Evolutionary conservation across 1,140 invertebrate species (phyloP), one percentile per base, ranked within the genome.

Genomic region (Drosophila bocki): DNA sequence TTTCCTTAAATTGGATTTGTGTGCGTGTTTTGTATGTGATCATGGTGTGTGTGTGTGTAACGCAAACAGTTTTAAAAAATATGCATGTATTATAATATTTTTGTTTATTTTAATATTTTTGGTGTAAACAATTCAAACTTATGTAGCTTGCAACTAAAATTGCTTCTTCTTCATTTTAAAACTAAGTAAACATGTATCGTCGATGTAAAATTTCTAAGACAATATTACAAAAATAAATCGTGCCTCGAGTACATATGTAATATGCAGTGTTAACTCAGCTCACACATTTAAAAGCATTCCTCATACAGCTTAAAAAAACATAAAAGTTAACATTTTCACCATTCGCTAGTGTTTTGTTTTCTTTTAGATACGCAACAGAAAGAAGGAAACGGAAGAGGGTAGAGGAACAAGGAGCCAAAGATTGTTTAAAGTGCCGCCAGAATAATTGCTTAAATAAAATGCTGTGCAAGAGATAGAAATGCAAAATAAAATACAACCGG

Each of bases 71-170:
- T 62, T 68, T 75, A 69, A 69, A 81, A 71, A 88, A 72, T 78
- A 90, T 88, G 45, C 15, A 48, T 26, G 47, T 48, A 48, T 48
- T 48, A 48, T 48, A 48, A 76, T 78, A 90, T 78, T 75, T 71
- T 81, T 78, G 77, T 90, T 88, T 90, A 88, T 90, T 90, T 90
- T 75, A 75, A 88, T 88, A 88, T 88, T 88, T 88, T 88, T 88
- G 84, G 84, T 88, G 81, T 88, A 88, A 88, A 88, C 84, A 88
- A 88, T 88, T 88, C 65, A 82, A 87, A 77, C 83, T 86, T 86
- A 82, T 86, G 75, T 78, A 86, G 65, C 58, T 80, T 84, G 82
- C 78, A 85, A 80, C 78, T 87, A 53, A 86, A 87, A 80, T 81
- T 88, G 84, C 62, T 70, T 54, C 51, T 50, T 75, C 41, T 42